Base-by-base conservation (phyloP, 2,888 invertebrate genomes). In the Ellobium chinense region DNA sequence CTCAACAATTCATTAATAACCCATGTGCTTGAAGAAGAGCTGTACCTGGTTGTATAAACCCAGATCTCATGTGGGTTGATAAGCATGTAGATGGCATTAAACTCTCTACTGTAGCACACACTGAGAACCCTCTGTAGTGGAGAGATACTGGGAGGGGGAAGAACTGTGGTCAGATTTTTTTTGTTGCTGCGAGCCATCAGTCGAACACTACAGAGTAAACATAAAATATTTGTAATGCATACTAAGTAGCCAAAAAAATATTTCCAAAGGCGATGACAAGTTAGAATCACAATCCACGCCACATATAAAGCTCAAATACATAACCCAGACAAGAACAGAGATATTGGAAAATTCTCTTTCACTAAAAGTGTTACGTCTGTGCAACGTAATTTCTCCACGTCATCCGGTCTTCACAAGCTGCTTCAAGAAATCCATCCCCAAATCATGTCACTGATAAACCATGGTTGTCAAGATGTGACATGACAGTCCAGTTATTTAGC, bases 41-140 rank as follows among this genome's bases (percentile, higher is more conserved):
- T 77, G 27, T 84, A 92, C 91, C 91, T 90, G 39, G 91, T 89
- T 36, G 92, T 92, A 84, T 92, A 93, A n/a, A 93, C 88, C 92
- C 92, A 92, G 46, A 92, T 88, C 60, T 82, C 80, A 24, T 65
- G 77, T 14, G 88, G 86, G 72, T 89, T 88, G 65, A 93, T 84
- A 4, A 92, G 90, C 21, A 92, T 81, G 82, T 90, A 92, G 31
- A 91, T 88, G 46, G 90, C 87, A 81, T 89, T 91, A 72, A 88
- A 87, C 77, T 90, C 89, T 21, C 92, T 84, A 74, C 89, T 91
- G 86, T 92, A 92, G 72, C 90, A 88, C n/a, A 91, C 88, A 81
- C 88, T 87, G 39, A 87, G 82, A 12, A 92, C 86, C 31, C 80
- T 85, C 81, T 90, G 87, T 54, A 92, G 83, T 0, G 92, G 90